phyloP scores from a whole-genome alignment of 2,113 vertebrate species.

The Candoia aspera region DNA sequence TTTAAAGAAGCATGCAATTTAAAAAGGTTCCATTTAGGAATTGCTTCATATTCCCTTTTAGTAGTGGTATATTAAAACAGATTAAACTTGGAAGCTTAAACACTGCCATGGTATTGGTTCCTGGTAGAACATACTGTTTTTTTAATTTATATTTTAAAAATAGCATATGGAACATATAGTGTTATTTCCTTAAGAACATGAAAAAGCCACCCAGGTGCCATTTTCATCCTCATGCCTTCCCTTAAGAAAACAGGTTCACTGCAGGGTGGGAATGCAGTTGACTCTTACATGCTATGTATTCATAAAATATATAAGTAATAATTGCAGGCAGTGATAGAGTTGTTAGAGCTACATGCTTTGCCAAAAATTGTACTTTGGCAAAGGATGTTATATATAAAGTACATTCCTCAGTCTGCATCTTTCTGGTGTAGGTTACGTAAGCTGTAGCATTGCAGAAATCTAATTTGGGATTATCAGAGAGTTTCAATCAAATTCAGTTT shows the following conservation, averaged over 20 bases:
- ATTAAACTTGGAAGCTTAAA: slow-evolving; percentile 23
- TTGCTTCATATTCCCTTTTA: background rate
- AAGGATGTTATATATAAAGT: slow-evolving; percentile 32
- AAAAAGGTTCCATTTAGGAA: slow-evolving; percentile 37
- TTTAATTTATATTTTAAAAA: slow-evolving; percentile 39
- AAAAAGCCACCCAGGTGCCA: slow-evolving; percentile 52
- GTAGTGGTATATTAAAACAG: slow-evolving; percentile 23
- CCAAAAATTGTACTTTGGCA: slow-evolving; percentile 22
- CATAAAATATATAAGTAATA: slow-evolving; percentile 1
- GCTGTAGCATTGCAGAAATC: slow-evolving; percentile 10
- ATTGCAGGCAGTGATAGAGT: slow-evolving; percentile 5
- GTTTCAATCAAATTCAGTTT: background rate
- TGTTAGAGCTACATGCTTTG: slow-evolving; percentile 4
- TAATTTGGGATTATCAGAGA: slow-evolving; percentile 1
- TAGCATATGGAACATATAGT: slow-evolving; percentile 57
- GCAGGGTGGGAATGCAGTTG: background rate
- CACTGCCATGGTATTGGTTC: slow-evolving; percentile 49
- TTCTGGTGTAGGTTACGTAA: slow-evolving; percentile 51
- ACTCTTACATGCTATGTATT: slow-evolving; percentile 30
- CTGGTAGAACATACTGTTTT: slow-evolving; percentile 39
- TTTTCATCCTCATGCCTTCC: slow-evolving; percentile 62
- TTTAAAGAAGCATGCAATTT: slow-evolving; percentile 23
- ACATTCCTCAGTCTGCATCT: slow-evolving; percentile 49
- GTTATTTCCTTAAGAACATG: slow-evolving; percentile 50
- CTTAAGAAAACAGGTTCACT: slow-evolving; percentile 37